Conservation (phyloP, 23 tunicate species). For the Halocynthia roretzi region DNA sequence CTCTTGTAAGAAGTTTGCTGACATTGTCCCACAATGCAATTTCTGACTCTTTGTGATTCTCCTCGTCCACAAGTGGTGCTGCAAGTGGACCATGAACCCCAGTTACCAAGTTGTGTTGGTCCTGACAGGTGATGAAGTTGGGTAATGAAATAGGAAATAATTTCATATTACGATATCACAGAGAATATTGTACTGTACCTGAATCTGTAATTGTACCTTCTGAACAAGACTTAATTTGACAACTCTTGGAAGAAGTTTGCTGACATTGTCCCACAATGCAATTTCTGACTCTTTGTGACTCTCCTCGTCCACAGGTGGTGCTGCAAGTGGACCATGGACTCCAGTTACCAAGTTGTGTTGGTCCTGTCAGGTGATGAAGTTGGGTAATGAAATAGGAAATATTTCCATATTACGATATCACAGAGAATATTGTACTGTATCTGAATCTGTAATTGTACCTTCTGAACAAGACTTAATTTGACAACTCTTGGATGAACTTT, state of each 20-base stretch:
- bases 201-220: too few species aligned
- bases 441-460: too few species aligned
- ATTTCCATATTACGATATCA: too few species aligned
- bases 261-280: constrained; percentile 11
- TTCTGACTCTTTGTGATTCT: constrained; percentile 2
- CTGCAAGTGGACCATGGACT: constrained; percentile 12
- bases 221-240: background rate
- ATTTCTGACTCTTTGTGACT: constrained; percentile 1
- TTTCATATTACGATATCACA: too few species aligned
- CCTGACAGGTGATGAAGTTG: too few species aligned
- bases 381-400: too few species aligned
- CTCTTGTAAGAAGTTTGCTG: constrained; percentile 22
- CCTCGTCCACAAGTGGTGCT: constrained; percentile 19
- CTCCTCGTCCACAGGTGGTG: constrained; percentile 14
- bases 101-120: background rate
- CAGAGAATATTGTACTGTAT: too few species aligned
- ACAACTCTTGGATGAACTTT: constrained; percentile 23
- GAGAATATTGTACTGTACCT: too few species aligned
- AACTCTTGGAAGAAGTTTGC: constrained; percentile 24
- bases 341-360: background rate
- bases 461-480: background rate
- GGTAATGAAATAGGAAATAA: too few species aligned
- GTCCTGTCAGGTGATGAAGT: too few species aligned
- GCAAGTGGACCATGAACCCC: constrained; percentile 11
- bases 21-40: constrained; percentile 12